Evolutionary conservation across 53 echinoderm and acorn worm species (phyloP), one percentile per base, ranked within the genome.

Genomic region (Temnopleurus reevesii): DNA sequence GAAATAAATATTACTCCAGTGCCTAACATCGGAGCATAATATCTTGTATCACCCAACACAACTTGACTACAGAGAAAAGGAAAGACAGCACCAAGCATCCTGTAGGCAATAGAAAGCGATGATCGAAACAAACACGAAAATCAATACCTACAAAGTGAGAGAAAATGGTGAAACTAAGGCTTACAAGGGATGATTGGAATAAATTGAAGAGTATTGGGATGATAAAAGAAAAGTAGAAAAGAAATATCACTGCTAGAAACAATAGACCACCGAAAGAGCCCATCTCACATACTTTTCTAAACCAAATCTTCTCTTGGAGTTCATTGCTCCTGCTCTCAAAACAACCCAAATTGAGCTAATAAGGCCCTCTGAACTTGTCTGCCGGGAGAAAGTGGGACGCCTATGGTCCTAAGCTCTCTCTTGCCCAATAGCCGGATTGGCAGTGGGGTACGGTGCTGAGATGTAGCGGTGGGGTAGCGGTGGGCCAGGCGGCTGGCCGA

Each of bases 261-360:
- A 83, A 83, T 83, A 53, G 83, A 83, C 83, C 83, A 83, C 83
- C 83, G 38, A 55, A 82, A 53, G 83, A 83, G 83, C 36, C 55
- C 53, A 53, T 55, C 83, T 51, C 51, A 83, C 54, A 83, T 83
- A 83, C 57, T 31, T 54, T 35, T 33, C 83, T 53, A 79, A 79
- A 79, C 79, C 28, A 79, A 79, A 79, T 79, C 51, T 49, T 12
- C 49, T 46, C 79, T 79, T 55, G 12, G 79, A 66, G 88, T 87
- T 87, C 88, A 87, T 45, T 53, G 88, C 88, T 87, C 88, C 24
- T 66, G 35, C 71, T 87, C 54, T 87, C 88, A 87, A 87, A 87
- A 87, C 88, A 87, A 87, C 88, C 86, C 57, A 87, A 87, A 87
- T 65, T 87, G 88, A 87, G 88, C 88, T 87, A 87, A 87, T 87